Evolutionary conservation across 2,797 vertebrate genomes (phyloP), one percentile per base, ranked within the genome.

Genomic region (Lophotriccus pileatus): DNA sequence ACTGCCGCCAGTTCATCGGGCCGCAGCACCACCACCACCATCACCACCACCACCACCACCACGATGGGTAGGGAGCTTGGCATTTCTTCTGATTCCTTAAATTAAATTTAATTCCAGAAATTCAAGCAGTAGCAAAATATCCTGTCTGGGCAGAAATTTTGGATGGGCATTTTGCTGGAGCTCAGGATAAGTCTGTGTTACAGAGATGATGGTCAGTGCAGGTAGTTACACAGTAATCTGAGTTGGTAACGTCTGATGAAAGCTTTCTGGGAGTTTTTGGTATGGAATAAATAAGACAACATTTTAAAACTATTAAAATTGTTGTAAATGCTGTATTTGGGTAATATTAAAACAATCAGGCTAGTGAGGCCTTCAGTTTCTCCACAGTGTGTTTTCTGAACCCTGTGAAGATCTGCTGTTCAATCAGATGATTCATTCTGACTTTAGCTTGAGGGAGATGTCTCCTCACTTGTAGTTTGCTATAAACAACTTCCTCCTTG

Each of bases 11-110:
- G 70, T 99, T 99, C 97, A 99, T 99, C 39, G 99, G 98, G 30
- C 99, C 99, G 4, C 99, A 99, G 91, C 99, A 99, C 76, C 99
- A 99, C 43, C 99, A 99, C 27, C 99, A 99, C 3, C 99, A 99
- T 1, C 99, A 99, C 1, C 99, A 99, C 2, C 99, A 99, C 3
- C 99, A 99, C 34, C 99, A 99, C 50, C 98, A 99, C 70, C 99
- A 98, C 0, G 99, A 99, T 28, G 99, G 99, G 99, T 99, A 97
- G 92, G 98, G 76, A 68, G 53, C 39, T 73, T 37, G 75, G 23
- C 21, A 1, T 41, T 63, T 52, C 37, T 84, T 69, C 39, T 25
- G 9, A 5, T 77, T 93, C 81, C 13, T 52, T 30, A 19, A 3
- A 7, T 30, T 30, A 19, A 19, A 19, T 30, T 52, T 3, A 7